Evolutionary conservation across 2,113 vertebrate species (phyloP).

Genomic region (Camelus dromedarius): DNA sequence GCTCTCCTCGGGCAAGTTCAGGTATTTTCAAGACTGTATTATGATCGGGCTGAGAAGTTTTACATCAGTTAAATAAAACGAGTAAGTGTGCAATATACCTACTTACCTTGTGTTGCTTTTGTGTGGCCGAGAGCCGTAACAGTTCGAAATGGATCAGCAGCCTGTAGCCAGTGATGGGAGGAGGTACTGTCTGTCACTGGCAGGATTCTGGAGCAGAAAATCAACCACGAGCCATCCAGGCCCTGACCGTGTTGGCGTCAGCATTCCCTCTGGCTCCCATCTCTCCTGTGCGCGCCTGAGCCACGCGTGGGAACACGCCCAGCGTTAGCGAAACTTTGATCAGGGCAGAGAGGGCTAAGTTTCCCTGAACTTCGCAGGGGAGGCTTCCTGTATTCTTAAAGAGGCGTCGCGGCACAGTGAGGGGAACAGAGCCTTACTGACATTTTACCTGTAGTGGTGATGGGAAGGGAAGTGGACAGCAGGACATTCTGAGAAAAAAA

Average conservation of each 20-base stretch:
- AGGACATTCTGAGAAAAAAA: not conserved
- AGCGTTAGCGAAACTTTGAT: not conserved
- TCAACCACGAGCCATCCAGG: not conserved
- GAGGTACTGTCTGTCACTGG: not conserved
- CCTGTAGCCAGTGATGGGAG: not conserved
- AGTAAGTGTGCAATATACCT: not conserved
- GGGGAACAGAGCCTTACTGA: too few species aligned
- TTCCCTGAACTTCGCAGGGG: not conserved
- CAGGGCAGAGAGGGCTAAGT: not conserved
- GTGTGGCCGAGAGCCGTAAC: fast-evolving
- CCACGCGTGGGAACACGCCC: fast-evolving
- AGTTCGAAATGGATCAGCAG: not conserved
- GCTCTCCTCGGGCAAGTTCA: not conserved
- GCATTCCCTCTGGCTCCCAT: not conserved
- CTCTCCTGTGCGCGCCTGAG: not conserved
- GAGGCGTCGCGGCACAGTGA: not conserved
- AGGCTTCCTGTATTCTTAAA: not conserved
- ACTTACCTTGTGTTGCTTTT: not conserved
- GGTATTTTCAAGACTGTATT: not conserved
- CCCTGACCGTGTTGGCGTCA: not conserved
- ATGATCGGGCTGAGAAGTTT: not conserved
- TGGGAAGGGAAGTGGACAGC: not conserved
- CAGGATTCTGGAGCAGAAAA: not conserved
- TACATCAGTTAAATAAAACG: not conserved
- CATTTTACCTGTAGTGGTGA: not conserved